These are phyloP conservation scores for Atractosteus spatula DNA, from an alignment of 2,113 vertebrate genomes.

Conservation along the genomic window DNA sequence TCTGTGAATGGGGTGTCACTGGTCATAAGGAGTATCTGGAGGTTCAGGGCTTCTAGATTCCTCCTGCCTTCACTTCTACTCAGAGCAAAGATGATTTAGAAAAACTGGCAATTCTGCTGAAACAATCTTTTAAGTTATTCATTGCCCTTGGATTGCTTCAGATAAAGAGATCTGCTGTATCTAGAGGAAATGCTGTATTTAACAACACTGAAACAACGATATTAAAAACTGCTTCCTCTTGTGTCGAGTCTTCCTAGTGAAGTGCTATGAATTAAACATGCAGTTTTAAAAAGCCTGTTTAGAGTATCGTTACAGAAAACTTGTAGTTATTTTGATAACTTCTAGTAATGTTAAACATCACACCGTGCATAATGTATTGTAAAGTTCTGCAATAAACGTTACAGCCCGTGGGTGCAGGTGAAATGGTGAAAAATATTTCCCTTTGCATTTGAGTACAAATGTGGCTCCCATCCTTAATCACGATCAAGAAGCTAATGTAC, in stretches of 20 bases:
- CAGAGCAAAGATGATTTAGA: neutral
- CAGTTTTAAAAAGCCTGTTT: no score
- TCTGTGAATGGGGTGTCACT: neutral
- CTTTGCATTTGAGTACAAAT: slow-evolving; percentile 40
- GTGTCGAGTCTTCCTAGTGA: no score
- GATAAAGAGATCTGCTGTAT: neutral
- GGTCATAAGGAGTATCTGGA: neutral
- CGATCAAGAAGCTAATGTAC: slow-evolving; percentile 47
- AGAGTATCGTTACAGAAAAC: no score
- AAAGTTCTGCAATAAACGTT: no score
- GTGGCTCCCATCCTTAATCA: slow-evolving; percentile 47
- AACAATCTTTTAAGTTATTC: slow-evolving; percentile 1
- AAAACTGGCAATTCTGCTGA: neutral
- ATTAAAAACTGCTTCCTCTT: no score
- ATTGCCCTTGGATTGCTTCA: neutral
- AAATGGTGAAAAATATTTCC: slow-evolving; percentile 32
- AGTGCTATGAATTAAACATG: no score
- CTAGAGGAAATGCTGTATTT: neutral
- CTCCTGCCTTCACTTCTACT: neutral
- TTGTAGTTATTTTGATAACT: no score
- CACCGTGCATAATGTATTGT: no score
- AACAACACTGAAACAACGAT: neutral
- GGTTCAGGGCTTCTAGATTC: neutral
- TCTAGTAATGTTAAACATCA: no score
- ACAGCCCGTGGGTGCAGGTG: slow-evolving; percentile 10